Evolutionary conservation across 2,797 vertebrate genomes (phyloP), one percentile per base, ranked within the genome.

Genomic region (Alouatta caraya): DNA sequence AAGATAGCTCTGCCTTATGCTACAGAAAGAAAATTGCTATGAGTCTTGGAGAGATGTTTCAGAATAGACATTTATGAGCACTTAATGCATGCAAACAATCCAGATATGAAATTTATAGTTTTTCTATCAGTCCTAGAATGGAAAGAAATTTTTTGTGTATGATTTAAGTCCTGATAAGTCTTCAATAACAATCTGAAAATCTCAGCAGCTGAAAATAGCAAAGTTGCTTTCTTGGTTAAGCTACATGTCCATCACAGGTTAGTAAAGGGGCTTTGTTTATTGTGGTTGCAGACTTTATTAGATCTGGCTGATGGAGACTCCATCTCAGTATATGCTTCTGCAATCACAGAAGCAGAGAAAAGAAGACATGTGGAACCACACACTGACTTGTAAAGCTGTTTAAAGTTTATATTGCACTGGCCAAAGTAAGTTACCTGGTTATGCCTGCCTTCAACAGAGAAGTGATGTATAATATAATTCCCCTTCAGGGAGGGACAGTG

Each of bases 61-160:
- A 52, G 19, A 73, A 72, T 26, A 93, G 37, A 93, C 26, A 87
- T 44, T 70, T 96, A 50, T 76, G 78, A 94, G 90, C 50, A 57
- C 85, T 88, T 94, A 80, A 42, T 30, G 70, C n/a, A 57, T 57
- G 33, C 5, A 79, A 39, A 61, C 76, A 94, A 75, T 78, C 42
- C 48, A 91, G 52, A 61, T 96, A 76, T 26, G 75, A 48, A 96
- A 52, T 86, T 94, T 67, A 70, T 2, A 15, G 55, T 92, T 96
- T 97, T 85, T 37, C 2, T 91, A 67, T 64, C 28, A 92, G 42
- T 86, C 73, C 42, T 91, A 86, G 57, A 92, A 73, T 85, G 52
- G 81, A 92, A 94, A 83, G 21, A 88, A 83, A 94, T 92, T 50
- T 46, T 92, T 82, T 93, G 17, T 86, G 28, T 87, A 72, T 96